phyloP scores from a whole-genome alignment of 2,113 vertebrate species.

The Ibidorhyncha struthersii region DNA sequence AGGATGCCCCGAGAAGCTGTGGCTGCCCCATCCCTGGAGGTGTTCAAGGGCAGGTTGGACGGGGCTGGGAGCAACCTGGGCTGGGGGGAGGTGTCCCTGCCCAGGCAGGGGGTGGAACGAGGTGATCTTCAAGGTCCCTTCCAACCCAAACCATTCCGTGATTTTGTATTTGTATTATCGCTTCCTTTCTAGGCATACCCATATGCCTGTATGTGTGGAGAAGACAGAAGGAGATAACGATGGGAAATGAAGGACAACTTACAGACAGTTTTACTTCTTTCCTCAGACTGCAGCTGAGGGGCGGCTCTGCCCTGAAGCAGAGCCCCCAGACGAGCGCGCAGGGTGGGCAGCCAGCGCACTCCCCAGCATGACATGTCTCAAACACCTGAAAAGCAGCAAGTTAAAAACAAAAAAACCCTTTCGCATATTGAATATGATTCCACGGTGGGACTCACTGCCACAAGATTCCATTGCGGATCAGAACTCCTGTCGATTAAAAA shows the following conservation, averaged over 20 bases:
- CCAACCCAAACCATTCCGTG: too few relatives aligned
- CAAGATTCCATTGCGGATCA: background rate
- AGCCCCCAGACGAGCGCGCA: background rate
- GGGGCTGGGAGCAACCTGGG: too few relatives aligned
- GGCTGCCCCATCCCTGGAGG: too few relatives aligned
- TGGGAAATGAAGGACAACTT: background rate
- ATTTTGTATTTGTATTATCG: background rate
- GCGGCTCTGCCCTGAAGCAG: background rate
- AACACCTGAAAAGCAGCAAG: background rate
- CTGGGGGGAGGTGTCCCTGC: too few relatives aligned
- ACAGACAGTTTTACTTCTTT: background rate
- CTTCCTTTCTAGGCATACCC: background rate
- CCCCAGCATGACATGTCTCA: background rate
- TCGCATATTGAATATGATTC: background rate
- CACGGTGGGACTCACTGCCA: background rate
- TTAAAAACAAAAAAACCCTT: background rate
- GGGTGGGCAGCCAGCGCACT: background rate
- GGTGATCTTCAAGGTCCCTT: too few relatives aligned
- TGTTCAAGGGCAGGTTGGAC: too few relatives aligned
- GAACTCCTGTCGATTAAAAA: background rate
- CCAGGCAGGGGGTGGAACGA: too few relatives aligned
- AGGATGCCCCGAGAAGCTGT: too few relatives aligned
- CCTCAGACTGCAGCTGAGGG: background rate
- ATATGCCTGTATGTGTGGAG: rapidly evolving
- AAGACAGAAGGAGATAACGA: background rate